phyloP scores from a whole-genome alignment of 2,113 vertebrate genomes.

The Pomatorhinus ruficollis region DNA sequence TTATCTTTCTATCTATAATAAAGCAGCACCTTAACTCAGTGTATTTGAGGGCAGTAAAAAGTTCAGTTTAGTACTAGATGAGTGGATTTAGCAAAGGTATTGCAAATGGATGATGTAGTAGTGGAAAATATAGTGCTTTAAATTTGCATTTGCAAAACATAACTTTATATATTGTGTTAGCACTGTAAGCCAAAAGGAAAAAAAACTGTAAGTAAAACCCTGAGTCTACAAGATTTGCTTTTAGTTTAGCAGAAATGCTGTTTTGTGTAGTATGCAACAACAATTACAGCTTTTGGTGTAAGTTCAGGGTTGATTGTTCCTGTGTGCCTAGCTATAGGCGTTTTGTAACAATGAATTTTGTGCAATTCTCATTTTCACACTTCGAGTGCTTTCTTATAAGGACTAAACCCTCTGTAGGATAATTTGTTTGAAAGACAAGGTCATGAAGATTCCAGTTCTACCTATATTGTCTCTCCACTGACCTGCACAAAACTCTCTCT shows the following conservation, averaged over 20 bases:
- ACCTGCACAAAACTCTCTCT: neutral
- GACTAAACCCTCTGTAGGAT: neutral
- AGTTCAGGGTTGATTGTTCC: neutral
- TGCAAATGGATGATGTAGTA: neutral
- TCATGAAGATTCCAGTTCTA: neutral
- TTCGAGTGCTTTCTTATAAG: neutral
- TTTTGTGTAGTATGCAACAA: neutral
- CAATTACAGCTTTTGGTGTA: rapidly evolving
- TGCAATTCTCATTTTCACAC: neutral
- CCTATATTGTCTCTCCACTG: neutral
- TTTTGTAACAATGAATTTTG: neutral
- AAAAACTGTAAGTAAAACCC: neutral
- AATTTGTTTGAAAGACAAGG: neutral
- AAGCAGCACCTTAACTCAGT: neutral
- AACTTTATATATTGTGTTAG: neutral
- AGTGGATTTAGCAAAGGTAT: neutral
- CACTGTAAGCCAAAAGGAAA: neutral
- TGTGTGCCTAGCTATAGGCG: neutral
- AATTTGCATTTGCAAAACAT: neutral
- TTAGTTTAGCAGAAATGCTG: neutral
- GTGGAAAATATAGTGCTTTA: neutral
- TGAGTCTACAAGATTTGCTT: neutral
- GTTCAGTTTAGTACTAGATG: neutral
- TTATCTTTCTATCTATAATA: neutral
- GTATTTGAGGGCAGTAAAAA: neutral